A percentile compares a stretch with the other conserved stretches of the same genome.
phyloP scores from a whole-genome alignment of 2,797 vertebrate species.

The Gymnocypris eckloni region DNA sequence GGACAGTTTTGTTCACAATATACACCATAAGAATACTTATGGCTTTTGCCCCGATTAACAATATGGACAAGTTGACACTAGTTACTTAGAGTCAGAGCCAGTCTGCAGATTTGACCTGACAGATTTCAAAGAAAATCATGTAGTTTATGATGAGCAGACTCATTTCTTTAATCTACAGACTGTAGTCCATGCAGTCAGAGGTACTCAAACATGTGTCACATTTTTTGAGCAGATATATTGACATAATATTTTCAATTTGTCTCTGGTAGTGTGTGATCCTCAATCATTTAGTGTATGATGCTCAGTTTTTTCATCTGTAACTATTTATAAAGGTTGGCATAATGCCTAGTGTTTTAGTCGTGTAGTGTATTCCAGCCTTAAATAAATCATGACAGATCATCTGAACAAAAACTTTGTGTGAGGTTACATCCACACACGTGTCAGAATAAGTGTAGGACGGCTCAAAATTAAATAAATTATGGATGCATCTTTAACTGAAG shows the following conservation, averaged over 20 bases:
- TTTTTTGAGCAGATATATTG: no score
- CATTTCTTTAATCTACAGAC: no score
- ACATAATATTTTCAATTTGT: no score
- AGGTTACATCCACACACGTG: slow-evolving; percentile 1
- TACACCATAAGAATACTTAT: background rate
- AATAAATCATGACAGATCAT: background rate
- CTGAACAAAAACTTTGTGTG: no score
- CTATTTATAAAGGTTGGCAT: background rate
- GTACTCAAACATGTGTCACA: no score
- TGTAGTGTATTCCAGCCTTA: background rate
- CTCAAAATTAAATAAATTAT: background rate
- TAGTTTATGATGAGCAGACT: no score
- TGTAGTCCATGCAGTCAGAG: no score
- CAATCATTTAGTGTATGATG: no score
- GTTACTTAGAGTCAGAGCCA: background rate
- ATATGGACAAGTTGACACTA: background rate
- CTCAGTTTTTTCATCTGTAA: background rate
- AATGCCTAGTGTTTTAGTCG: background rate
- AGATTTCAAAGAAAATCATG: no score
- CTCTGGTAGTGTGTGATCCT: no score
- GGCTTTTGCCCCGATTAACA: background rate
- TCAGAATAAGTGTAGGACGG: slow-evolving; percentile 6
- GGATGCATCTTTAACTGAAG: background rate
- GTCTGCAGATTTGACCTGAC: no score
- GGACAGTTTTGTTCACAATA: background rate